Conservation (phyloP, 2,888 invertebrate species). For the Bellardia pandia region DNA sequence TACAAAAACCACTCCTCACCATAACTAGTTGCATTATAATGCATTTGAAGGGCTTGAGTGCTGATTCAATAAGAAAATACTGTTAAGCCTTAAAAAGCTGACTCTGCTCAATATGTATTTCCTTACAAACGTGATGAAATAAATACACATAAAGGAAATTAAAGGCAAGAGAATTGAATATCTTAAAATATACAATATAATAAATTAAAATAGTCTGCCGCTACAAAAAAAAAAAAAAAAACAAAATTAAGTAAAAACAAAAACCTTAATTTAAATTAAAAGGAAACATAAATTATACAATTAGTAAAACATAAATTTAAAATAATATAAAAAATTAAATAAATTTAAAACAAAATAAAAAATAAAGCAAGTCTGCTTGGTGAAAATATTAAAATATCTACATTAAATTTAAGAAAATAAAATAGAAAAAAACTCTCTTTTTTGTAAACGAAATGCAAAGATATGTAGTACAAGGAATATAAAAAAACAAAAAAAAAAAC, state of each 20-base stretch:
- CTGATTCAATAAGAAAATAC: too few species aligned
- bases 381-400: conserved; percentile 34
- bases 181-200: conserved; percentile 5
- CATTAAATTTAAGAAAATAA: conserved; percentile 29
- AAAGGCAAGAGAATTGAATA: conserved; percentile 29
- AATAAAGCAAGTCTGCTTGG: conserved; percentile 15
- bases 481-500: conserved; percentile 72
- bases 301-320: conserved; percentile 32
- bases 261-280: neutral
- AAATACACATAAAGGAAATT: conserved; percentile 3
- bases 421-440: conserved; percentile 29
- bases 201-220: conserved; percentile 43
- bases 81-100: too few species aligned
- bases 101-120: neutral
- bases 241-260: neutral
- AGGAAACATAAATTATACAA: conserved; percentile 1
- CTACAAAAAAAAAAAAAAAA: conserved; percentile 27
- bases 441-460: conserved; percentile 75
- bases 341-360: conserved; percentile 50
- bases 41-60: too few species aligned
- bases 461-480: conserved; percentile 81
- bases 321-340: conserved; percentile 43
- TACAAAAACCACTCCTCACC: too few species aligned
- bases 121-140: conserved; percentile 11
- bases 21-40: too few species aligned